Evolutionary conservation across 1,140 invertebrate genomes (phyloP).

Genomic region (Hypothenemus hampei): DNA sequence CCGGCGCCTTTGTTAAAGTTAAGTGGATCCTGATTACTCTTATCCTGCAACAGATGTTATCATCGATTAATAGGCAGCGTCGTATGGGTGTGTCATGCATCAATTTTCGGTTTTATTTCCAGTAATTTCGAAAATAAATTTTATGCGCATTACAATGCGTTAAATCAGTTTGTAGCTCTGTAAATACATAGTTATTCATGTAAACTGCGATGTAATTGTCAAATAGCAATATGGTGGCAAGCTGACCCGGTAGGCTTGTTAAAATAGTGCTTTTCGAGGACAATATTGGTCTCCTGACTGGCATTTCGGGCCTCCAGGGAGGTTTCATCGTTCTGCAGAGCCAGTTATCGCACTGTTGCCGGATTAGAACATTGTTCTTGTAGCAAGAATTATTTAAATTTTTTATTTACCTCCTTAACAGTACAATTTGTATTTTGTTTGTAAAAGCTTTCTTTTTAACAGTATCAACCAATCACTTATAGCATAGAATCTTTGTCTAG

Average conservation of each 20-base stretch:
- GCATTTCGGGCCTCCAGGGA: conserved; percentile 10
- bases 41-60: conserved; percentile 28
- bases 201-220: conserved; percentile 23
- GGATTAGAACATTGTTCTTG: conserved; percentile 9
- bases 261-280: conserved; percentile 25
- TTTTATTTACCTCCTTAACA: not conserved
- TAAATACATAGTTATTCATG: conserved; percentile 17
- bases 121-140: too few relatives aligned
- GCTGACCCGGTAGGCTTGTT: conserved; percentile 20
- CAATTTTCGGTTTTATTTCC: not conserved
- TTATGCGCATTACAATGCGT: too few relatives aligned
- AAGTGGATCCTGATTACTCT: conserved; percentile 33
- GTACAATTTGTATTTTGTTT: too few relatives aligned
- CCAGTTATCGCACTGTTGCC: conserved; percentile 11
- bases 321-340: conserved; percentile 9
- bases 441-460: too few relatives aligned
- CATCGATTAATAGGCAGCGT: conserved; percentile 19
- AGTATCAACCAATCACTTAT: too few relatives aligned
- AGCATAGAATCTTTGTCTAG: too few relatives aligned
- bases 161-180: too few relatives aligned
- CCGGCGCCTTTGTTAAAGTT: conserved; percentile 31
- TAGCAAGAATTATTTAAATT: not conserved
- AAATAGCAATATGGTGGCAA: conserved; percentile 15
- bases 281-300: conserved; percentile 27
- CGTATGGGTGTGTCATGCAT: not conserved